These are phyloP conservation scores for Antrozous pallidus DNA, from an alignment of 2,797 vertebrate species.

Conservation along the genomic window DNA sequence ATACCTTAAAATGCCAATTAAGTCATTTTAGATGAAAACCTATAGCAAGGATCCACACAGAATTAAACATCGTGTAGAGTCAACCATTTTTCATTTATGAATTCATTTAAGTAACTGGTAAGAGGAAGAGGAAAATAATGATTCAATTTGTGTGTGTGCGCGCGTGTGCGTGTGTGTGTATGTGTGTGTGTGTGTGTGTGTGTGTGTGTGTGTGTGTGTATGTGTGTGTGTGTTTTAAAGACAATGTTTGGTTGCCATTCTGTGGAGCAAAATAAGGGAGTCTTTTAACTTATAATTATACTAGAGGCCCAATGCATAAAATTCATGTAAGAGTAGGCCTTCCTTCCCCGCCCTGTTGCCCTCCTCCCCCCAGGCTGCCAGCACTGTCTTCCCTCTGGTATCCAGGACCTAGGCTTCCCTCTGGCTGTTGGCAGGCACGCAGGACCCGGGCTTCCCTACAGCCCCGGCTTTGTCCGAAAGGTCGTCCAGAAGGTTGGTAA, in stretches of 20 bases:
- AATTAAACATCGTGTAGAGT: slow-evolving; percentile 29
- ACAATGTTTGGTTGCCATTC: not conserved
- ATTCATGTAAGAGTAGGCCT: too few relatives aligned
- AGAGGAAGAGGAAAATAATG: not conserved
- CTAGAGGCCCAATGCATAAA: too few relatives aligned
- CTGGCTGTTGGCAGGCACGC: too few relatives aligned
- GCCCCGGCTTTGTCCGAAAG: too few relatives aligned
- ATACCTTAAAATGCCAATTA: slow-evolving; percentile 33
- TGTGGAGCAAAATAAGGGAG: not conserved
- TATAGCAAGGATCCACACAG: not conserved
- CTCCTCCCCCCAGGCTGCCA: too few relatives aligned
- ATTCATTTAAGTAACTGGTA: slow-evolving; percentile 11
- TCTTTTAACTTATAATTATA: not conserved
- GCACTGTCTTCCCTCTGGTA: too few relatives aligned
- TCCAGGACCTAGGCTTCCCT: too few relatives aligned
- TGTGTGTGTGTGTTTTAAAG: not conserved
- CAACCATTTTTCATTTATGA: slow-evolving; percentile 17
- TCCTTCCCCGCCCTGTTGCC: too few relatives aligned
- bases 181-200: not conserved
- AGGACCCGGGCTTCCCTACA: too few relatives aligned
- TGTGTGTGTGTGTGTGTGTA: too few relatives aligned
- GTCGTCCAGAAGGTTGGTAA: not conserved
- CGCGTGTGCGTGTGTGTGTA: too few relatives aligned
- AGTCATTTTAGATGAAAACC: slow-evolving; percentile 4
- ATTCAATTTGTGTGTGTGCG: not conserved